Base-by-base conservation (phyloP, 2,888 invertebrate species). In the Chydorus sphaericus region DNA sequence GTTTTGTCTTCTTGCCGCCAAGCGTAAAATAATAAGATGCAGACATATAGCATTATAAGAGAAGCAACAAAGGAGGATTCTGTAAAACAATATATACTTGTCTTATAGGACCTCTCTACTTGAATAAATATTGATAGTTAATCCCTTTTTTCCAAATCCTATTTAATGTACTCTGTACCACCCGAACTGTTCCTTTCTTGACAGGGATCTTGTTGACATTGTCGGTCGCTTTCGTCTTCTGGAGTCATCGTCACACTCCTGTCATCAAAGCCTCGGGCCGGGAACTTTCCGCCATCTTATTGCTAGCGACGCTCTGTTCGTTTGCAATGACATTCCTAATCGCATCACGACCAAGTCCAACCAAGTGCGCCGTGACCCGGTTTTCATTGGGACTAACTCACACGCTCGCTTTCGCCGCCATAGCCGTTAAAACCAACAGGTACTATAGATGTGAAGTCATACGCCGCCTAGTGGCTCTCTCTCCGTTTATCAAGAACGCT, bases 231-330 rank as follows among this genome's bases (percentile, higher is more conserved):
- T 63, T 69, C 8, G 70, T 76, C 7, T 76, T 76, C 63, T 71
- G 73, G 70, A 65, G 66, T 14, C 73, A 74, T 65, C 68, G 70
- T 51, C 69, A 73, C 33, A 77, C 77, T 0, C 77, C 77, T 2
- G 70, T 77, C 54, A 75, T 77, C 60, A 76, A 75, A 62, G 77
- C 77, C 0, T 72, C 75, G 1, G 76, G 76, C 2, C 67, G 75
- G 26, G 77, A 77, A 61, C 65, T 77, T 10, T 75, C 74, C 54
- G 72, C 70, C 48, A 65, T 76, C 2, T 63, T 76, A 26, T 65
- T 77, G 14, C 57, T 70, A 26, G 76, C 75, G 3, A 73, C 73
- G 37, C 66, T 74, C 33, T 65, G 73, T 8, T 76, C 75, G 4
- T 77, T 74, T 63, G 62, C 67, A 4, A 71, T 74, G 61, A 74